Evolutionary conservation across 2,888 invertebrate genomes (phyloP), one percentile per base, ranked within the genome.

Genomic region (Monochamus alternatus): DNA sequence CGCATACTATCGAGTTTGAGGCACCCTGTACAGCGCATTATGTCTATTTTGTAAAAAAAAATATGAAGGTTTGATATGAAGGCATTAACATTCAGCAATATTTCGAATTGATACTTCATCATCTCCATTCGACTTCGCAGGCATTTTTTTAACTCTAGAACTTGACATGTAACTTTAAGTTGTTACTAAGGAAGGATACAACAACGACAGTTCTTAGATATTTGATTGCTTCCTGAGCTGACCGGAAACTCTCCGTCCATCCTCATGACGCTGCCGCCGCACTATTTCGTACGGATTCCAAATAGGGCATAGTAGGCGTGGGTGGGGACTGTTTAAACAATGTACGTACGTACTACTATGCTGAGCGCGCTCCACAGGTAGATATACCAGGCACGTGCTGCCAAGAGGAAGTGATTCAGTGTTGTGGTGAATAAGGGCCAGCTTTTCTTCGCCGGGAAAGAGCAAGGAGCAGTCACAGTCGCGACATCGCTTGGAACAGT

Each of bases 341-440:
- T 81, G 76, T 78, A 77, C 75, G 78, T 75, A 74, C 67, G 55
- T 73, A 75, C 69, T 31, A 60, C 73, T 22, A 63, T 78, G 73
- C 44, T 66, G 73, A 76, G 77, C 59, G 75, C 76, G 70, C 79
- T 73, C 73, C 59, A 66, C 69, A 78, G 75, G 79, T 80, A 81
- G 73, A 78, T 66, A 82, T 82, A 82, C 83, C 80, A 80, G 85
- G 86, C 87, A 87, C 87, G 87, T 86, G 87, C 85, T 86, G 82
- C 74, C 80, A 47, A 80, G 83, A 87, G 87, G 86, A 87, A 87
- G 87, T 86, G 84, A 84, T 81, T 84, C 84, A 84, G 78, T 81
- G 68, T 81, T 77, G 80, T 79, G 74, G 81, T 73, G 73, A 78
- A 79, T 76, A 77, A 82, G 83, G 82, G 80, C 76, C 82, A 51